Evolutionary conservation across 2,888 invertebrate genomes (phyloP).

Genomic region (Nomada lathburiana): DNA sequence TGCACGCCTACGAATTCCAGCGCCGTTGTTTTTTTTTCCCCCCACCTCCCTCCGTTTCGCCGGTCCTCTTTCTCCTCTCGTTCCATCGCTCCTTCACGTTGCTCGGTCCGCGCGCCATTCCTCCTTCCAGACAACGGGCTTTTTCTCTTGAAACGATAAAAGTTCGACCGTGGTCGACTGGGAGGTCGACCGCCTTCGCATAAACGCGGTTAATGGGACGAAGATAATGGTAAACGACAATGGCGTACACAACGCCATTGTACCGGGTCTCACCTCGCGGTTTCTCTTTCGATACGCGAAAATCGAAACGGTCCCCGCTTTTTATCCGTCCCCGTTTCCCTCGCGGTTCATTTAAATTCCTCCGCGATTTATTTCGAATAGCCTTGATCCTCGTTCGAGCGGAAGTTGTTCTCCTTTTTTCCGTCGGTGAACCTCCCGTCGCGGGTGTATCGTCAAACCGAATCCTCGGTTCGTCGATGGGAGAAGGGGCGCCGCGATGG

Average conservation of each 20-base stretch:
- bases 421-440: too few relatives aligned
- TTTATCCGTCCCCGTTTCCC: background rate
- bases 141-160: constrained; percentile 39
- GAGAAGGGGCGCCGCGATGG: too few relatives aligned
- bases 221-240: constrained; percentile 65
- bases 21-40: constrained; percentile 51
- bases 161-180: constrained; percentile 51
- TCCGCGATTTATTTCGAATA: background rate
- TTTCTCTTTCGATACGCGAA: constrained; percentile 61
- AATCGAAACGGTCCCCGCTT: constrained; percentile 3
- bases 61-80: constrained; percentile 31
- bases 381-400: background rate
- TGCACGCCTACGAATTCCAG: constrained; percentile 73
- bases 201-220: constrained; percentile 70
- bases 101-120: constrained; percentile 19
- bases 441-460: too few relatives aligned
- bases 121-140: background rate
- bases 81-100: constrained; percentile 13
- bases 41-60: constrained; percentile 34
- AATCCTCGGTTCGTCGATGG: too few relatives aligned
- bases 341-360: background rate
- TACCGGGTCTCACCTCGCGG: constrained; percentile 51
- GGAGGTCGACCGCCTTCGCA: constrained; percentile 56
- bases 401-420: too few relatives aligned
- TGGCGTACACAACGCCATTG: constrained; percentile 61